Evolutionary conservation across 2,888 invertebrate species (phyloP).

Genomic region (Cephus rjabovi): DNA sequence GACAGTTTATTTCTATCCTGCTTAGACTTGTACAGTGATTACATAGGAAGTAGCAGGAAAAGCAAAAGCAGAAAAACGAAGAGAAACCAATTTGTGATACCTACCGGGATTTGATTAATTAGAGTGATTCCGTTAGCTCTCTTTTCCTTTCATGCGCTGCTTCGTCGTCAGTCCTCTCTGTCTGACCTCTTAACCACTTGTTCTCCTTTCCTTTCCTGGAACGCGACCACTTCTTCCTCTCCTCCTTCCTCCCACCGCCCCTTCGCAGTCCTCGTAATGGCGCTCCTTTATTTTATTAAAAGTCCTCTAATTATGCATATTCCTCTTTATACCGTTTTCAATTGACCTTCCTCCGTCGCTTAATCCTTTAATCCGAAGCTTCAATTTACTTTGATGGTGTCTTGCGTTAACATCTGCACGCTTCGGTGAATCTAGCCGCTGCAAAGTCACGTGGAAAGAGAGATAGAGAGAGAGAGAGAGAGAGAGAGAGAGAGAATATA

Average conservation of each 20-base stretch:
- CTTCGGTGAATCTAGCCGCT: background rate
- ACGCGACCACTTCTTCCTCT: background rate
- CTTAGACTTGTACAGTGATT: background rate
- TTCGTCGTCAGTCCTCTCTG: background rate
- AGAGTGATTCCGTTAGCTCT: background rate
- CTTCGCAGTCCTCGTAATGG: background rate
- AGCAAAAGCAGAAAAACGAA: background rate
- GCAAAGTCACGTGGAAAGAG: background rate
- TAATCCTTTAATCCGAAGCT: conserved; percentile 6
- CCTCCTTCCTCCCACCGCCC: background rate
- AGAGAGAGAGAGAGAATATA: too few species aligned
- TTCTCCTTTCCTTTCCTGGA: background rate
- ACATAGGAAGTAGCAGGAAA: background rate
- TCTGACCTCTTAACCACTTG: background rate
- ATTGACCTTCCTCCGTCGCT: conserved; percentile 27
- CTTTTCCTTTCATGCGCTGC: background rate
- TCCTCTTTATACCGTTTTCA: conserved; percentile 28
- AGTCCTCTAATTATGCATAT: conserved; percentile 41
- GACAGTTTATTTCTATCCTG: background rate
- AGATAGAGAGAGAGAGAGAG: background rate
- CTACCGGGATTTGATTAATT: background rate
- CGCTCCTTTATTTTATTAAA: conserved; percentile 30
- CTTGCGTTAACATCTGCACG: background rate
- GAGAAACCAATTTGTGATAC: background rate
- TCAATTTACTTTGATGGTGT: background rate